These are phyloP conservation scores for Ephydatia muelleri DNA, from an alignment of 37 sponge, comb jelly and placozoan species.

Conservation along the genomic window DNA sequence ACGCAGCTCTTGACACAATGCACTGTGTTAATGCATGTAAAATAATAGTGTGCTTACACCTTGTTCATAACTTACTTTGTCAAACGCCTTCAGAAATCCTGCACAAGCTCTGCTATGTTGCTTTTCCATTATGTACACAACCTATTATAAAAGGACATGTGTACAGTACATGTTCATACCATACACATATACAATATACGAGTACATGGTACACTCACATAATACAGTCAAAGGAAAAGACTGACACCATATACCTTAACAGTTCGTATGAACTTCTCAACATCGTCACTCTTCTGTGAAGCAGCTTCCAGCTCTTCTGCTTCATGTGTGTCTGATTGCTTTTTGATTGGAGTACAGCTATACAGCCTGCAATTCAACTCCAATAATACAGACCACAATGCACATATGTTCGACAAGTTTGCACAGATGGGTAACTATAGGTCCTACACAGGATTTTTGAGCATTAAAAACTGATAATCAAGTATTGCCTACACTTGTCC, in stretches of 20 bases:
- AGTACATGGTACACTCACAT: too few relatives aligned
- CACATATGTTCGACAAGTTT: too few relatives aligned
- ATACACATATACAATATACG: not conserved
- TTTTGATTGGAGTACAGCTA: not conserved
- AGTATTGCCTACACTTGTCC: too few relatives aligned
- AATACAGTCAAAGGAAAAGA: not conserved
- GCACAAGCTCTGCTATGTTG: constrained; percentile 62
- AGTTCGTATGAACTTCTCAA: not conserved
- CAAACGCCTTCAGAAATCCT: constrained; percentile 61
- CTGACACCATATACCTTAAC: not conserved
- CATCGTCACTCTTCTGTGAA: not conserved
- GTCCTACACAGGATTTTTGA: too few relatives aligned
- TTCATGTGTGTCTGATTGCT: not conserved
- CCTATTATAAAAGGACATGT: constrained; percentile 42
- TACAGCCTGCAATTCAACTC: not conserved
- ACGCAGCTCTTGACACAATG: too few relatives aligned
- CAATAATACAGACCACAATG: not conserved
- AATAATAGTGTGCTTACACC: not conserved
- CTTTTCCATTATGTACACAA: constrained; percentile 79
- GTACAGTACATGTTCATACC: not conserved
- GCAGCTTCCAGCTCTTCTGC: not conserved
- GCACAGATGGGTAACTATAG: too few relatives aligned
- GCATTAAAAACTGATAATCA: too few relatives aligned
- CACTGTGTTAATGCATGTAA: too few relatives aligned
- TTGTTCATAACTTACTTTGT: constrained; percentile 56